phyloP scores from a whole-genome alignment of 37 sponge, comb jelly and placozoan genomes.

The Hexactinellida sp. region DNA sequence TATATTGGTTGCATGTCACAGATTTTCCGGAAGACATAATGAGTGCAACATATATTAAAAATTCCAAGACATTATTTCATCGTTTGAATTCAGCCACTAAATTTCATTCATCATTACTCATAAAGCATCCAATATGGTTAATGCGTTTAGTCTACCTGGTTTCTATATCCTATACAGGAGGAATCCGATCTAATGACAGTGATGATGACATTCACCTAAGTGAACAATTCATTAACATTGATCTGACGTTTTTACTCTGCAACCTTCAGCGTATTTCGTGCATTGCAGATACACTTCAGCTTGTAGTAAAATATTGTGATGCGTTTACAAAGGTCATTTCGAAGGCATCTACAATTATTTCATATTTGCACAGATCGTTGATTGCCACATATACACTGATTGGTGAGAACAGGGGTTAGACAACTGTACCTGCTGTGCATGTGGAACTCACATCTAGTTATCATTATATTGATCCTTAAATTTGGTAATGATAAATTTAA shows the following conservation, averaged over 20 bases:
- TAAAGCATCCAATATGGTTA: neutral
- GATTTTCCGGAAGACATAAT: slow-evolving; percentile 4
- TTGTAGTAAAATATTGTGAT: slow-evolving; percentile 24
- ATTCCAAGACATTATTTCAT: neutral
- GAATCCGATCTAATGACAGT: slow-evolving; percentile 15
- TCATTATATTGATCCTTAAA: slow-evolving; percentile 18
- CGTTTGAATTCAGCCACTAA: neutral
- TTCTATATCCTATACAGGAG: neutral
- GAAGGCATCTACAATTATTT: slow-evolving; percentile 22
- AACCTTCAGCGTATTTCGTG: slow-evolving; percentile 8
- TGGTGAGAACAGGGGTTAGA: slow-evolving; percentile 14
- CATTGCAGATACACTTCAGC: slow-evolving; percentile 25
- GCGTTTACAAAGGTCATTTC: slow-evolving; percentile 14
- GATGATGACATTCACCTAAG: neutral
- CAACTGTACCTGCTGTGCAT: slow-evolving; percentile 11
- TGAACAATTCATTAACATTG: neutral
- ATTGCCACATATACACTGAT: neutral
- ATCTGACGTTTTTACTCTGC: neutral
- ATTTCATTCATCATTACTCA: slow-evolving; percentile 4
- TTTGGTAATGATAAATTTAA: slow-evolving; percentile 24
- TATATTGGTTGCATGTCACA: slow-evolving; percentile 13
- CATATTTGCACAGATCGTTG: slow-evolving; percentile 21
- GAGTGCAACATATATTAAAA: slow-evolving; percentile 6
- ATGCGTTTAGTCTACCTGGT: slow-evolving; percentile 6
- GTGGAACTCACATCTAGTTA: slow-evolving; percentile 21